A percentile compares a stretch with the other conserved stretches of the same genome.
These are phyloP conservation scores for Napeogenes inachia DNA, from an alignment of 2,888 invertebrate genomes.

Conservation along the genomic window DNA sequence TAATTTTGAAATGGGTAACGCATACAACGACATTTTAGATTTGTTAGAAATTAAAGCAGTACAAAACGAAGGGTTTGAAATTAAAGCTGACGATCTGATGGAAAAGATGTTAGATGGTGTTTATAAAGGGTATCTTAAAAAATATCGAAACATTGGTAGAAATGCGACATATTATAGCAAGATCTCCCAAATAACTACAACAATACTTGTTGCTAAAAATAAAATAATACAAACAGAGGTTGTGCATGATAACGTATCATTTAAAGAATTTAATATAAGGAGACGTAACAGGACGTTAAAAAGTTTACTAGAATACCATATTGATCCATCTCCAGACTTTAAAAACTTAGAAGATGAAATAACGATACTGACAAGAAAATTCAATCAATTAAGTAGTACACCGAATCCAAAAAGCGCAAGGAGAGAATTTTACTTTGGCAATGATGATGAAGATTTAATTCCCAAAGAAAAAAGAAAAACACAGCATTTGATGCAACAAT, in stretches of 20 bases:
- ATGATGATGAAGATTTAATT: not conserved
- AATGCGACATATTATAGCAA: not conserved
- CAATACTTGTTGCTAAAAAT: not conserved
- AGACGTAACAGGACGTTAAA: slow-evolving; percentile 26
- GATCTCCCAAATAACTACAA: not conserved
- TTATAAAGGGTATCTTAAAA: slow-evolving; percentile 20
- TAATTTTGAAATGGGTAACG: no score
- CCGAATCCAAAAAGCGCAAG: not conserved
- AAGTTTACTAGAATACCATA: slow-evolving; percentile 24
- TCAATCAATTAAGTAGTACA: slow-evolving; percentile 22
- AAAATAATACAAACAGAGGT: slow-evolving; percentile 12
- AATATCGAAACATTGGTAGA: not conserved
- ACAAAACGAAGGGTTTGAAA: slow-evolving; percentile 17
- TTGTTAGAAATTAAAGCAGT: not conserved
- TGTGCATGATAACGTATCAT: slow-evolving; percentile 19
- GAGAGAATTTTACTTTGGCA: slow-evolving; percentile 20
- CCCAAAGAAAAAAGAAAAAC: slow-evolving; percentile 26
- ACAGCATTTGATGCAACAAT: slow-evolving; percentile 40
- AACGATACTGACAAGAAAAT: slow-evolving; percentile 33
- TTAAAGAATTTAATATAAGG: slow-evolving; percentile 24
- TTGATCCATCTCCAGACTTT: slow-evolving; percentile 33
- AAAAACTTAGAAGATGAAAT: slow-evolving; percentile 32
- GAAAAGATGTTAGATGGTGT: slow-evolving; percentile 19
- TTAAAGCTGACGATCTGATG: slow-evolving; percentile 27
- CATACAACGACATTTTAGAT: not conserved